A percentile compares a stretch with the other conserved stretches of the same genome.
These are phyloP conservation scores for Campopleginae sp. DNA, from an alignment of 2,888 invertebrate genomes.

Conservation along the genomic window DNA sequence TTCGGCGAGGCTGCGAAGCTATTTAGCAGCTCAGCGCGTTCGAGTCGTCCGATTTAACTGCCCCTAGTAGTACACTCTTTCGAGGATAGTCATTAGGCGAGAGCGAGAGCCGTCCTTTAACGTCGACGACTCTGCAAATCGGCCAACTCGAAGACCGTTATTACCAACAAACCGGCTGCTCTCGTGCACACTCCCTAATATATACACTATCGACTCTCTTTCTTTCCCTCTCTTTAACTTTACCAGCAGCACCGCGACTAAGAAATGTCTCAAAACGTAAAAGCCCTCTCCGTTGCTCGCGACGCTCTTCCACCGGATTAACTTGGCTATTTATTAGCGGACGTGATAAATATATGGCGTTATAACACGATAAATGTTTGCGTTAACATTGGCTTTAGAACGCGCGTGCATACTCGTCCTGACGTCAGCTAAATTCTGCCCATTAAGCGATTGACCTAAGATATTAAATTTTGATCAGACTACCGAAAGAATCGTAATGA, in stretches of 20 bases:
- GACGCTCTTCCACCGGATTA: conserved; percentile 32
- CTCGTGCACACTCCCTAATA: conserved; percentile 42
- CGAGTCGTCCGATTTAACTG: conserved; percentile 67
- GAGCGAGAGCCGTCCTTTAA: conserved; percentile 63
- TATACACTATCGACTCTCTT: conserved; percentile 22
- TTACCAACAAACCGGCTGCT: conserved; percentile 65
- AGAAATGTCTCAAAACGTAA: conserved; percentile 42
- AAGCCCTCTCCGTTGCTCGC: conserved; percentile 22
- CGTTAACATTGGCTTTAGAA: conserved; percentile 12
- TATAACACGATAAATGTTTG: conserved; percentile 43
- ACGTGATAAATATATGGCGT: conserved; percentile 61
- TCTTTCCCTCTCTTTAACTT: conserved; percentile 34
- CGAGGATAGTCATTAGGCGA: conserved; percentile 68
- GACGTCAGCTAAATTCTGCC: neutral
- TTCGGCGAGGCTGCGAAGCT: conserved; percentile 49
- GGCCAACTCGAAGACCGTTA: conserved; percentile 67
- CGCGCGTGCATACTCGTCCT: neutral
- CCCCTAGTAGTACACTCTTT: conserved; percentile 66
- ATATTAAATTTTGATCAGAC: neutral
- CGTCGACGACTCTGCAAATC: conserved; percentile 69
- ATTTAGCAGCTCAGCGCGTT: conserved; percentile 61
- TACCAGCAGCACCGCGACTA: conserved; percentile 1
- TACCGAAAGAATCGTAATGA: neutral
- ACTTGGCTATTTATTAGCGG: conserved; percentile 62
- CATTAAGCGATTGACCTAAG: neutral